Evolutionary conservation across 1,140 invertebrate species (phyloP), one percentile per base, ranked within the genome.

Genomic region (Diprion similis): DNA sequence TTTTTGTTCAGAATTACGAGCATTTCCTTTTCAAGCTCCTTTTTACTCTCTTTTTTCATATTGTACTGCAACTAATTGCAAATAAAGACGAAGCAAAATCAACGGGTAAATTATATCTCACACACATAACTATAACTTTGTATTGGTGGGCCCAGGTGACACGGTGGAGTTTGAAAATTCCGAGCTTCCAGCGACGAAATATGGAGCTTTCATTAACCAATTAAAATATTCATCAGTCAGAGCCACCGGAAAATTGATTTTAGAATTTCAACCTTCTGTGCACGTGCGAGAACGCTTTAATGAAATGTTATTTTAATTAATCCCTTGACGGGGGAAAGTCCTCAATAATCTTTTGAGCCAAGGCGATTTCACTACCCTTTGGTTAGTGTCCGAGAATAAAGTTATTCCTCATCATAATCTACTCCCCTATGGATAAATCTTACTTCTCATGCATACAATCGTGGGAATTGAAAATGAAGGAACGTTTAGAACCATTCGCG

Each of bases 291-390:
- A 59, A 59, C 11, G 51, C 51, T 15, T 59, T 59, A 59, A 59
- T 59, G 51, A 59, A 59, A 59, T 59, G 51, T 59, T 59, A 59
- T 59, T 59, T 59, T 59, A 59, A 59, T 59, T 59, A 59, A 59
- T 59, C 51, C 51, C 9, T 59, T 59, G 51, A 59, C 51, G n/a
- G 51, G n/a, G n/a, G 7, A 59, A 59, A 17, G 51, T 17, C n/a
- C n/a, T 17, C 51, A 59, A 37, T 59, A 59, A 59, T 59, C 11
- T 59, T 15, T 9, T 59, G 6, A 59, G 9, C 11, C n/a, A 17
- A 59, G n/a, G n/a, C n/a, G n/a, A 59, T 59, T 59, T 59, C 51
- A 17, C 11, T 15, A 59, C 51, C 51, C 51, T 15, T 59, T 17
- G n/a, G n/a, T 4, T 8, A 59, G 11, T 17, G n/a, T 59, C 11